Percentiles rank a stretch among this genome's conserved stretches.
Conservation (phyloP, 2,888 invertebrate species). For the Cryptops parisi region DNA sequence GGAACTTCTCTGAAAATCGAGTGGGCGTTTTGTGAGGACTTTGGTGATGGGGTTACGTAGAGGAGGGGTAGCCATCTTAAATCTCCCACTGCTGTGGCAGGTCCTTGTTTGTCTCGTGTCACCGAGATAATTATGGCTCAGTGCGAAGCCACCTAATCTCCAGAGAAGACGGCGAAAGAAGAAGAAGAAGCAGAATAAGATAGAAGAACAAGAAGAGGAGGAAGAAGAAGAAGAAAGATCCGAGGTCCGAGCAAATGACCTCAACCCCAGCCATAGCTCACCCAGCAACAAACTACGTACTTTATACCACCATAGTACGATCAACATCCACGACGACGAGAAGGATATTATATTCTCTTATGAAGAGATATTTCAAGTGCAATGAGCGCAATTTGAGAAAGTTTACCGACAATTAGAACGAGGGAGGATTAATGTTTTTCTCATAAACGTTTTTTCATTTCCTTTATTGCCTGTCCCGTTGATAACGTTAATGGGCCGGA, state of each 20-base stretch:
- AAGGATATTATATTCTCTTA: not conserved
- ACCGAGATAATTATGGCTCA: not conserved
- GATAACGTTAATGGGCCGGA: constrained; percentile 11
- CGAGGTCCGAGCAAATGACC: not conserved
- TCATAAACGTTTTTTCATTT: constrained; percentile 12
- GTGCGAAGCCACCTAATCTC: not conserved
- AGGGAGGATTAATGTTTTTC: constrained; percentile 12
- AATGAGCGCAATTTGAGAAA: constrained; percentile 5
- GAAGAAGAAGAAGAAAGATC: too few relatives aligned
- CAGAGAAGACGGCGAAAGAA: not conserved
- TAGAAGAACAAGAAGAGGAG: too few relatives aligned
- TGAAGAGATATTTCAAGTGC: constrained; percentile 1
- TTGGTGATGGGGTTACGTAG: not conserved
- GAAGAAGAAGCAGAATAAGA: too few relatives aligned
- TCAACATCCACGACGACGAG: not conserved
- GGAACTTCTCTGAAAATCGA: too few relatives aligned
- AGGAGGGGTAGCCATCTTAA: too few relatives aligned
- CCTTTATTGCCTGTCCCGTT: constrained; percentile 12
- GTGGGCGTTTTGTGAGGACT: too few relatives aligned
- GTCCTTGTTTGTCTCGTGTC: not conserved
- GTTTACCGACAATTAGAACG: constrained; percentile 1
- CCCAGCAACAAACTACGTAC: too few relatives aligned
- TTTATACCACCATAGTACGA: not conserved
- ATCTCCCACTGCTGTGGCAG: not conserved
- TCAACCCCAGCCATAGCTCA: too few relatives aligned